Evolutionary conservation across 2,888 invertebrate species (phyloP).

Genomic region (Noctua fimbriata): DNA sequence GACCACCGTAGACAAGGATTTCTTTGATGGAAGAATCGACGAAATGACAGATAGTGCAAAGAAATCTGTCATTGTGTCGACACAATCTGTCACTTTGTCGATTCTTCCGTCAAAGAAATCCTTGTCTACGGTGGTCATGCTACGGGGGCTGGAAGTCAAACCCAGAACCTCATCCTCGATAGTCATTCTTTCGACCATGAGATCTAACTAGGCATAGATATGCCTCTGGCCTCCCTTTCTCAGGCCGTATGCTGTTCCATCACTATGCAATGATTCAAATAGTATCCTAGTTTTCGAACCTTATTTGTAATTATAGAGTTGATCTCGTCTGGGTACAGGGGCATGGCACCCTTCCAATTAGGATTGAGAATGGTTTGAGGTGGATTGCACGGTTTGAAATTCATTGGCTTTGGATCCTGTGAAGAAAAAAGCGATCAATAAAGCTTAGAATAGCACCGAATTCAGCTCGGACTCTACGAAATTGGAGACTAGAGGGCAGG

Average conservation of each 20-base stretch:
- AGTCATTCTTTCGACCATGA: not conserved
- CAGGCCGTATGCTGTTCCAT: not conserved
- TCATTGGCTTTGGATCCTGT: not conserved
- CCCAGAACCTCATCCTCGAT: not conserved
- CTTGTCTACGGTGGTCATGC: no score
- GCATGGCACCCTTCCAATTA: constrained; percentile 84
- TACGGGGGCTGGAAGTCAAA: not conserved
- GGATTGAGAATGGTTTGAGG: constrained; percentile 71
- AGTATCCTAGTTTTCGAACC: constrained; percentile 16
- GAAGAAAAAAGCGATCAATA: not conserved
- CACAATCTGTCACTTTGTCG: no score
- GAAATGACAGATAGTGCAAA: no score
- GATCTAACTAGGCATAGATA: not conserved
- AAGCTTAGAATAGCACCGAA: not conserved
- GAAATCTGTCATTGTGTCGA: no score
- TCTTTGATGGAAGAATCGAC: no score
- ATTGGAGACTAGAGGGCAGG: no score
- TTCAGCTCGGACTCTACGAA: no score
- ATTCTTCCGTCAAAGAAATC: no score
- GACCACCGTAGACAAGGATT: no score
- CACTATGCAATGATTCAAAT: no score
- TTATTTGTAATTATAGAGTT: constrained; percentile 76
- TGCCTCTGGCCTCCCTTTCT: not conserved
- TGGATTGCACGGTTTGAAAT: constrained; percentile 43
- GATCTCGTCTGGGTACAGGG: constrained; percentile 82